phyloP scores from a whole-genome alignment of 2,113 vertebrate species.

The Galeopterus variegatus region DNA sequence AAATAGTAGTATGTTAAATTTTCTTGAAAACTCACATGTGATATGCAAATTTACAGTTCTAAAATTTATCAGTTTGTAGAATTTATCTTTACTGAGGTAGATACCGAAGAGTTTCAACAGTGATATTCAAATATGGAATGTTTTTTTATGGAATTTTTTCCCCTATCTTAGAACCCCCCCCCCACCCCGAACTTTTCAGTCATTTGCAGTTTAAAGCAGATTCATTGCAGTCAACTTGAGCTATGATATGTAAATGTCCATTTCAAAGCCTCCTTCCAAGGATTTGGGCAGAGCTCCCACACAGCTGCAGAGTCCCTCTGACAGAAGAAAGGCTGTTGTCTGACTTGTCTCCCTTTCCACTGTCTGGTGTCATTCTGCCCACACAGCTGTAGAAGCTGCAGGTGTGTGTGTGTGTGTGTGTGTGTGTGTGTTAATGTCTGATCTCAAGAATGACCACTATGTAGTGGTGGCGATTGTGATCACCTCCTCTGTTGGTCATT shows the following conservation, averaged over 20 bases:
- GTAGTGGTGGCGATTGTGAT: slow-evolving; percentile 10
- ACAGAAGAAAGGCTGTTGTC: slow-evolving; percentile 2
- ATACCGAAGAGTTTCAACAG: background rate
- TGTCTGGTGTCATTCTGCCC: background rate
- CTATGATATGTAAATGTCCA: background rate
- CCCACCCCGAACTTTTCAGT: background rate
- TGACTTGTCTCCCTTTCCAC: background rate
- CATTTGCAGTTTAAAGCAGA: slow-evolving; percentile 30
- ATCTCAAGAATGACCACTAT: background rate
- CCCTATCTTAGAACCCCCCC: background rate
- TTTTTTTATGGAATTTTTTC: background rate
- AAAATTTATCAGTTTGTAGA: background rate
- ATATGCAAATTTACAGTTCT: background rate
- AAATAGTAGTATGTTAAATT: slow-evolving; percentile 9
- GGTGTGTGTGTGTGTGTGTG: background rate
- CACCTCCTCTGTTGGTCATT: slow-evolving; percentile 16
- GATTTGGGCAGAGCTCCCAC: slow-evolving; percentile 49
- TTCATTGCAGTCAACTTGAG: slow-evolving; percentile 12
- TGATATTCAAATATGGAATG: background rate
- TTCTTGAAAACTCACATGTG: slow-evolving; percentile 29
- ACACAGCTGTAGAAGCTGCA: slow-evolving; percentile 63
- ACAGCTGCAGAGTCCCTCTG: slow-evolving; percentile 56
- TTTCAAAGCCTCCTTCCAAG: background rate
- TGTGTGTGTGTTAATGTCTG: background rate
- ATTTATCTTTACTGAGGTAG: background rate